These are phyloP conservation scores for Urosaurus nigricauda DNA, from an alignment of 2,797 vertebrate species.

Conservation along the genomic window DNA sequence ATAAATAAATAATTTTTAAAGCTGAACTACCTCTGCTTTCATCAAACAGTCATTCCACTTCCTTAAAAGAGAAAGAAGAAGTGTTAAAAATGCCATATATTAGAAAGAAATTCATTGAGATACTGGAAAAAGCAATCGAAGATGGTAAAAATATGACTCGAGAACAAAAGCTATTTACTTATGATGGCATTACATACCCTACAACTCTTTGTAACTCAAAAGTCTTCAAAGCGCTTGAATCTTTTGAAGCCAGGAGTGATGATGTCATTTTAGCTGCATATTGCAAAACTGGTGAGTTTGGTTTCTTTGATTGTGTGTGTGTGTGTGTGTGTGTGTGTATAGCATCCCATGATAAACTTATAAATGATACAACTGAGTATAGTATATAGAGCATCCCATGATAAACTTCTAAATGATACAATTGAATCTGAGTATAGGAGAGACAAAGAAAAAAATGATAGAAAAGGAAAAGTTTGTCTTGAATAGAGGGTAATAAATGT, in stretches of 20 bases:
- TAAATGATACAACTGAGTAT: background rate
- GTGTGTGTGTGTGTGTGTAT: background rate
- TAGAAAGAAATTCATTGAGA: conserved; percentile 20
- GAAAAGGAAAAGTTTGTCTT: background rate
- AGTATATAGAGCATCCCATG: no score
- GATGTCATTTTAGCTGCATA: conserved; percentile 82
- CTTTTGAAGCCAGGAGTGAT: conserved; percentile 70
- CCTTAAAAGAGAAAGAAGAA: background rate
- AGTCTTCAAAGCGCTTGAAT: conserved; percentile 74
- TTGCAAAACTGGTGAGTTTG: conserved; percentile 83
- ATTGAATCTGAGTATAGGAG: background rate
- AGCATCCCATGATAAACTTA: background rate
- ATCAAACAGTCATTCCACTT: background rate
- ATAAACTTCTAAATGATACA: background rate
- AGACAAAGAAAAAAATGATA: background rate
- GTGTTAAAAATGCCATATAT: conserved; percentile 40
- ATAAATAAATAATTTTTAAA: background rate
- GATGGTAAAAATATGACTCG: conserved; percentile 45
- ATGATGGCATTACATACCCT: conserved; percentile 78
- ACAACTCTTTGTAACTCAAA: conserved; percentile 67
- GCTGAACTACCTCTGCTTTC: background rate
- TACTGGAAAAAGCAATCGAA: conserved; percentile 41
- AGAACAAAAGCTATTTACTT: conserved; percentile 78
- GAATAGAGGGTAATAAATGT: background rate
- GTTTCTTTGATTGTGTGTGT: background rate